Conservation (phyloP, 2,797 vertebrate genomes). For the Danio kyathit region DNA sequence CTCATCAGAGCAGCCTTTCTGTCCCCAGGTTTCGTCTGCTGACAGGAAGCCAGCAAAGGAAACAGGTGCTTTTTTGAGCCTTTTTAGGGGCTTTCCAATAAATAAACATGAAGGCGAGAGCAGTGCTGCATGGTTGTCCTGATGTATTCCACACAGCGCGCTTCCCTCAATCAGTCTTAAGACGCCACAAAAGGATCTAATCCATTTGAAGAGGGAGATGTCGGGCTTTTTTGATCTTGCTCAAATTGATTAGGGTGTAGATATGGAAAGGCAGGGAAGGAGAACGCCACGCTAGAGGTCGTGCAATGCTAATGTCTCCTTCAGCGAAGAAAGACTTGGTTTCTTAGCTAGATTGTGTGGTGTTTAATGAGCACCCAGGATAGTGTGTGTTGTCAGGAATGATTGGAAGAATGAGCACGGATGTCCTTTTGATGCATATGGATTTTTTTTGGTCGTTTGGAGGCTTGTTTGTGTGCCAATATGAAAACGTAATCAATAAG, state of each 20-base stretch:
- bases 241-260: constrained; percentile 67
- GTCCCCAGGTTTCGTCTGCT: constrained; percentile 55
- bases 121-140: constrained; percentile 43
- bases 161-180: constrained; percentile 67
- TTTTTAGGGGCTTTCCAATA: constrained; percentile 59
- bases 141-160: constrained; percentile 61
- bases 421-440: constrained; percentile 48
- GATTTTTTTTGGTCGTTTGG: constrained; percentile 19
- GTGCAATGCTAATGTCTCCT: constrained; percentile 62
- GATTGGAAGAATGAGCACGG: constrained; percentile 21
- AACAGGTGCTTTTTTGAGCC: constrained; percentile 51
- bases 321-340: constrained; percentile 28
- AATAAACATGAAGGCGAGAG: constrained; percentile 68
- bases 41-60: constrained; percentile 53
- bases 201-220: constrained; percentile 66
- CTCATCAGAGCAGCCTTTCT: constrained; percentile 57
- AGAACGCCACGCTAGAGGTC: constrained; percentile 62
- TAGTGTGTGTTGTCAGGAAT: constrained; percentile 38
- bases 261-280: constrained; percentile 53
- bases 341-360: constrained; percentile 17
- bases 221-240: constrained; percentile 61
- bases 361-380: constrained; percentile 31
- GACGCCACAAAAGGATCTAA: constrained; percentile 65
- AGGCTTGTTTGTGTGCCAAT: constrained; percentile 37
- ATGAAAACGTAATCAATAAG: constrained; percentile 51